Base-by-base conservation (phyloP, 2,113 vertebrate genomes). In the Pelobates fuscus region DNA sequence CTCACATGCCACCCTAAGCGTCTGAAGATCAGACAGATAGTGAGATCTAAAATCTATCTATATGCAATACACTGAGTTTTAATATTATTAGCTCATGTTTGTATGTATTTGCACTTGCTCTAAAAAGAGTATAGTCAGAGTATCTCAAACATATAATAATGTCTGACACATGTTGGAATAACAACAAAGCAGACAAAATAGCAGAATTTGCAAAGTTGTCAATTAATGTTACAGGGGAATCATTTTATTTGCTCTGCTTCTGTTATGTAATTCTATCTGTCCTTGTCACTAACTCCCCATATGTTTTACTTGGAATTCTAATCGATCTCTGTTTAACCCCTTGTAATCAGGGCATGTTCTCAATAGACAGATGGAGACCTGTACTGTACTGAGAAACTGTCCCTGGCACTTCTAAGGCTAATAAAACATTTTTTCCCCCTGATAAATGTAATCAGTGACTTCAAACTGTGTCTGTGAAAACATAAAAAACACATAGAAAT, bases 281-380 rank as follows among this genome's bases (percentile, higher is more conserved):
- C 14, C 15, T 6, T 46, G 37, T 57, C 29, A 20, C 43, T 44
- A 30, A 15, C 58, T 52, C 2, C n/a, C 70, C 70, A 72, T 72
- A 72, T 72, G 59, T 64, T 71, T 72, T 63, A 63, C 41, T 41
- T 32, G 63, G 63, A 72, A 8, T 30, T 27, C 27, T 18, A 8
- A 63, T 72, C 29, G 70, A 72, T 63, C 43, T 55, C 20, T n/a
- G 17, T 58, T 70, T 70, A 62, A 70, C 68, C 68, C 10, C 58
- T 70, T 70, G 55, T 27, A n/a, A 2, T 5, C 29, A 8, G 2
- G 30, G 11, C 32, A 21, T 14, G n/a, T 43, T 18, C 21, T 2
- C 18, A 11, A 12, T 44, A 21, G n/a, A 43, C 30, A 0, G 3
- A 43, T 29, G 0, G 5, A 41, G 46, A 32, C 43, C 21, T 69